These are phyloP conservation scores for Microctenopoma stevenorrisi DNA, from an alignment of 2,797 vertebrate genomes.

Conservation along the genomic window DNA sequence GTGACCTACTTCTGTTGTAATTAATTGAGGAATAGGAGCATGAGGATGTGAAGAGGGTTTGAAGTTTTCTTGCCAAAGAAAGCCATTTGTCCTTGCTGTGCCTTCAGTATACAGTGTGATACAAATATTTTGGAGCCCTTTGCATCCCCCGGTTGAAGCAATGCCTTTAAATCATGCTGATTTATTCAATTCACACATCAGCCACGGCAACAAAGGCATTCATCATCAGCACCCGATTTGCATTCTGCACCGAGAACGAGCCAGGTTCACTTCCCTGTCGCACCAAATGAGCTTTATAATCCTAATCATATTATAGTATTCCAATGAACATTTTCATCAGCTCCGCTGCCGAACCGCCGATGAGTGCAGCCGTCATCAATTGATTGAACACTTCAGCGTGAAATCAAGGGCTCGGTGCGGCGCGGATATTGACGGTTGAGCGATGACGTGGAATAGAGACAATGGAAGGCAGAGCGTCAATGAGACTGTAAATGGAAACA, in stretches of 20 bases:
- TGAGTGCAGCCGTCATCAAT: constrained; percentile 56
- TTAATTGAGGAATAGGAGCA: constrained; percentile 62
- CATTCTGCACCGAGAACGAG: constrained; percentile 27
- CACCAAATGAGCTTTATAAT: constrained; percentile 50
- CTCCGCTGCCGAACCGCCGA: constrained; percentile 40
- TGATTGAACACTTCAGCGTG: constrained; percentile 66
- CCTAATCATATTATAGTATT: constrained; percentile 71
- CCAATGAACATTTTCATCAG: constrained; percentile 68
- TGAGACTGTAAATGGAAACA: constrained; percentile 62
- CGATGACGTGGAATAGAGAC: constrained; percentile 43
- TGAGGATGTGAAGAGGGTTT: constrained; percentile 35
- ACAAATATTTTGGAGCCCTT: constrained; percentile 56
- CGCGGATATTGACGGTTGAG: constrained; percentile 53
- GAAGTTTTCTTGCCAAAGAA: constrained; percentile 52
- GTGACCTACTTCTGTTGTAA: constrained; percentile 81
- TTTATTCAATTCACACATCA: constrained; percentile 67
- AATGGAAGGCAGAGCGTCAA: constrained; percentile 29
- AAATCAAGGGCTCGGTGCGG: constrained; percentile 42
- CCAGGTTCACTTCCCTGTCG: constrained; percentile 44
- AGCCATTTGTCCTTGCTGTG: constrained; percentile 63
- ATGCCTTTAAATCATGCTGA: constrained; percentile 69
- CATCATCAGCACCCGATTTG: constrained; percentile 65
- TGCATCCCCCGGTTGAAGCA: constrained; percentile 45
- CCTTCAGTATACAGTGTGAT: constrained; percentile 19
- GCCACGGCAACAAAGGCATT: constrained; percentile 57